Base-by-base conservation (phyloP, 2,888 invertebrate genomes). In the Agrilus cyanescens region DNA sequence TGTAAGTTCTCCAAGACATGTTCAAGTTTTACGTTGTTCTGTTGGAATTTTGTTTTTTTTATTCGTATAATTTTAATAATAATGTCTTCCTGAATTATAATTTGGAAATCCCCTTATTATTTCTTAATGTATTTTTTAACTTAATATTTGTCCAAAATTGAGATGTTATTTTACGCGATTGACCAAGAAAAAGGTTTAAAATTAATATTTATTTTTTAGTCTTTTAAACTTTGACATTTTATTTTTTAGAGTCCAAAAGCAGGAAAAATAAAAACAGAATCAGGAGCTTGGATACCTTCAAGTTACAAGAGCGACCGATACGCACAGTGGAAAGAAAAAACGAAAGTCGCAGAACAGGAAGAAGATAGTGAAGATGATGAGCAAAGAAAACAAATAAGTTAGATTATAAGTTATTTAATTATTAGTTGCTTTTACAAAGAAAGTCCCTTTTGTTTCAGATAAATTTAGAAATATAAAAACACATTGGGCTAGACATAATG, bases 301-400 rank as follows among this genome's bases (percentile, higher is more conserved):
- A 83, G 88, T 0, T 97, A 88, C 69, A 95, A 95, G 69, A 85
- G 89, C 46, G 86, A 94, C 40, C 76, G 86, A 18, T 95, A 93
- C 67, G 76, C 78, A 47, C 79, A 82, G 42, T 95, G 95, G 95
- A 80, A 84, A 56, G 80, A 83, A 46, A 82, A 82, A 54, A 82
- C 75, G 20, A 78, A 85, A 69, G 65, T 69, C 13, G 60, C 60
- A n/a, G 57, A 59, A 32, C 60, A 59, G 18, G 67, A 67, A 2
- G 68, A 66, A 4, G 63, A 68, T 37, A 66, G 66, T 30, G 73
- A 72, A 20, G 73, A 71, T 35, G 68, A 68, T 35, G 69, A 69
- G 29, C 30, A 46, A 35, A 33, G 32, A 41, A 43, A 32, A 32
- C 40, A 34, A 41, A 36, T 44, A 39, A 36, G 32, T 36, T n/a